Conservation (phyloP, 2,797 vertebrate species). For the Holocentrus rufus region DNA sequence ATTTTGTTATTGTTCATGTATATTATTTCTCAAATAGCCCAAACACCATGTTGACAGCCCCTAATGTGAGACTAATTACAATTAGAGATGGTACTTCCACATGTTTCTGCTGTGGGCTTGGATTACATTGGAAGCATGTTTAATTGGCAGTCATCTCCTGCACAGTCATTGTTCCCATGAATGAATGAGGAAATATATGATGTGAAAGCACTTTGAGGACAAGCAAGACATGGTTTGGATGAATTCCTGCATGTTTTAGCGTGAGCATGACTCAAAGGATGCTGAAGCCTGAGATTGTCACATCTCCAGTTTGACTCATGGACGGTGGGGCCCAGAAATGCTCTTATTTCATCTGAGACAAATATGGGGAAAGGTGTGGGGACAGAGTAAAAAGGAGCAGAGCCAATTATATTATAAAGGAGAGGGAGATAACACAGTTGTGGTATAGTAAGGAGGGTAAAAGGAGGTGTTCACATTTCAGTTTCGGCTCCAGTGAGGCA, state of each 20-base stretch:
- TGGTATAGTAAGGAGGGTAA: constrained; percentile 21
- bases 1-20: neutral
- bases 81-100: neutral
- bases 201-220: constrained; percentile 32
- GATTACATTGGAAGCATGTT: constrained; percentile 7
- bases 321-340: constrained; percentile 51
- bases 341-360: constrained; percentile 67
- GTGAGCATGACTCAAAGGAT: constrained; percentile 68
- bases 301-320: constrained; percentile 67
- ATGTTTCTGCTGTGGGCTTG: neutral
- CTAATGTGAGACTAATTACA: too few relatives aligned
- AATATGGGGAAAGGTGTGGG: constrained; percentile 61
- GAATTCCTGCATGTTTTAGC: constrained; percentile 49
- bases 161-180: constrained; percentile 26
- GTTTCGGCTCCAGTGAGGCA: constrained; percentile 59
- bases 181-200: constrained; percentile 32
- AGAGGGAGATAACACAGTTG: constrained; percentile 26
- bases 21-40: neutral
- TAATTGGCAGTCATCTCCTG: constrained; percentile 2
- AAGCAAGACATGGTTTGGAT: constrained; percentile 53
- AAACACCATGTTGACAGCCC: neutral
- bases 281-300: constrained; percentile 57
- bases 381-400: constrained; percentile 62
- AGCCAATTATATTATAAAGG: constrained; percentile 64
- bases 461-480: constrained; percentile 51